A percentile compares a stretch with the other conserved stretches of the same genome.
Evolutionary conservation across 2,113 vertebrate species (phyloP).

Genomic region (Amia ocellicauda): DNA sequence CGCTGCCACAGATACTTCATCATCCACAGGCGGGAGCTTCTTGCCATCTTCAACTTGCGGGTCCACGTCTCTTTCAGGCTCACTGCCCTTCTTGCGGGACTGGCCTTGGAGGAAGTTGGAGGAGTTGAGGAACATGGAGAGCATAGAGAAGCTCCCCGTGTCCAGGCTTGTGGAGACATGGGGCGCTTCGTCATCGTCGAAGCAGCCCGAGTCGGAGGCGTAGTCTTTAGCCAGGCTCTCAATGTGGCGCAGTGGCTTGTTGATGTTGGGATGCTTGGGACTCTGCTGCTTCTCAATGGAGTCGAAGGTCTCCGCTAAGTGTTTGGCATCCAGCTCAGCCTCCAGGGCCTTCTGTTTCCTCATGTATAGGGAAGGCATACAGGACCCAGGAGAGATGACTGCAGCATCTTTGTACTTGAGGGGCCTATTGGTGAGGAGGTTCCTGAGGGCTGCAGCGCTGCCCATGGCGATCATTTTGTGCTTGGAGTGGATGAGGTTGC

Average conservation of each 20-base stretch:
- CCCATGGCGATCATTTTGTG: conserved; percentile 99
- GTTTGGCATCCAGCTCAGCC: conserved; percentile 87
- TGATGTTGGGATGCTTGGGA: conserved; percentile 66
- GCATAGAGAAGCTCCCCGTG: conserved; percentile 73
- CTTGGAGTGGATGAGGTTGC: conserved; percentile 96
- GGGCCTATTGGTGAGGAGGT: conserved; percentile 90
- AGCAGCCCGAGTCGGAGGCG: conserved; percentile 92
- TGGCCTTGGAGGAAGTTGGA: conserved; percentile 86
- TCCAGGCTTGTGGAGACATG: conserved; percentile 77
- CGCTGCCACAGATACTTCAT: conserved; percentile 74
- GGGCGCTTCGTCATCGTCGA: conserved; percentile 90
- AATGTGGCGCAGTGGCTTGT: conserved; percentile 80
- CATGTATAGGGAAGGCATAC: conserved; percentile 90
- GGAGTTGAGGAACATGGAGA: conserved; percentile 87
- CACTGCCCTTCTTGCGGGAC: conserved; percentile 66
- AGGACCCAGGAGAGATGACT: conserved; percentile 85
- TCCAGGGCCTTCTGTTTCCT: conserved; percentile 94
- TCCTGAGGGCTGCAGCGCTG: conserved; percentile 89
- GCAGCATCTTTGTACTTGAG: conserved; percentile 83
- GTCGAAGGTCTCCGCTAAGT: conserved; percentile 86
- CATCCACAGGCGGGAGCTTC: conserved; percentile 54
- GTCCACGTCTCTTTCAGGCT: conserved; percentile 70
- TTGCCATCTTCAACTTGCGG: conserved; percentile 51
- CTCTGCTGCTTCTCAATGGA: conserved; percentile 84
- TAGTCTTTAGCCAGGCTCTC: conserved; percentile 92